A percentile compares a stretch with the other conserved stretches of the same genome.
phyloP scores from a whole-genome alignment of 2,797 vertebrate species.

The Danio jaintianensis region DNA sequence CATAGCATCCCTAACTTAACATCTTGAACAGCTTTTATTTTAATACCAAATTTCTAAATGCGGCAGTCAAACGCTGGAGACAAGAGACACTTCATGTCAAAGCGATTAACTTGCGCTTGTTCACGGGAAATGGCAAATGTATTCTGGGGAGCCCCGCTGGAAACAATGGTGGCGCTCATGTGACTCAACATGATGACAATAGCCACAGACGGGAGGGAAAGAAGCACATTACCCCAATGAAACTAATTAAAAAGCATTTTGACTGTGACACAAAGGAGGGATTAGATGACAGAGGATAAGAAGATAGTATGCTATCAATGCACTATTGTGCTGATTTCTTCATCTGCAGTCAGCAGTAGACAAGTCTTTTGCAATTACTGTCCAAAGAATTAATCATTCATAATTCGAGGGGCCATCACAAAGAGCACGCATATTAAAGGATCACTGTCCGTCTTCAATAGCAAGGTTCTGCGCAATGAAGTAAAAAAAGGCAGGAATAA shows the following conservation, averaged over 20 bases:
- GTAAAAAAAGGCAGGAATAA: not conserved
- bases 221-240: constrained; percentile 64
- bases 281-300: constrained; percentile 69
- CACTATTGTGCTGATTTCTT: constrained; percentile 65
- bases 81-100: constrained; percentile 39
- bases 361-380: constrained; percentile 65
- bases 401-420: constrained; percentile 62
- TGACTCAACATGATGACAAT: constrained; percentile 68
- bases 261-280: constrained; percentile 66
- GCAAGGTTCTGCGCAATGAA: constrained; percentile 11
- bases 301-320: constrained; percentile 66
- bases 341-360: constrained; percentile 61
- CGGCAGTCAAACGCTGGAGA: constrained; percentile 51
- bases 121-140: constrained; percentile 59
- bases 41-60: constrained; percentile 61
- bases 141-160: constrained; percentile 59
- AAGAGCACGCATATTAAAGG: constrained; percentile 48
- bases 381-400: constrained; percentile 65
- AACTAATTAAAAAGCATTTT: constrained; percentile 71
- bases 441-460: constrained; percentile 48
- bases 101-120: constrained; percentile 53
- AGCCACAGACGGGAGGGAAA: constrained; percentile 59
- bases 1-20: not conserved
- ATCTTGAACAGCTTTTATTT: constrained; percentile 1
- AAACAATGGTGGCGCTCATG: constrained; percentile 64